Conservation (phyloP, 2,113 vertebrate genomes). For the Tapirus terrestris region DNA sequence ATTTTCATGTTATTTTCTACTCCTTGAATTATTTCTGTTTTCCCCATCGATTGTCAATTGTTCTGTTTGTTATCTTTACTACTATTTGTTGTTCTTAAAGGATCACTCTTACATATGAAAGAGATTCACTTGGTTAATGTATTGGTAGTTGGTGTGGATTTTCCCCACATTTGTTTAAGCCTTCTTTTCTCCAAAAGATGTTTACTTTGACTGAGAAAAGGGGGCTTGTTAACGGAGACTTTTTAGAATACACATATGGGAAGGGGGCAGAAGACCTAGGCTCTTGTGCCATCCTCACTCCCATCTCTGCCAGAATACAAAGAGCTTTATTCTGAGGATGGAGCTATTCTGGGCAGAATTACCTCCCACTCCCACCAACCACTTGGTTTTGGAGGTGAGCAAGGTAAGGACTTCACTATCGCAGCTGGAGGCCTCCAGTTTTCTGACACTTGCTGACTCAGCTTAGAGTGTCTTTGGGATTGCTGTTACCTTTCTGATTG, state of each 20-base stretch:
- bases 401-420: not conserved
- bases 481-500: not conserved
- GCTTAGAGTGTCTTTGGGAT: not conserved
- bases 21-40: not conserved
- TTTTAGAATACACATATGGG: not conserved
- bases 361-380: not conserved
- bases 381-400: not conserved
- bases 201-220: conserved; percentile 8
- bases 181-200: not conserved
- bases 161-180: not conserved
- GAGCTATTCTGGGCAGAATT: not conserved
- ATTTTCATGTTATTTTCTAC: not conserved
- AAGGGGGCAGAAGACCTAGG: not conserved
- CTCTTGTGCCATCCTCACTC: not conserved
- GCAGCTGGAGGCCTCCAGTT: not conserved
- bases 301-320: not conserved
- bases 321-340: not conserved
- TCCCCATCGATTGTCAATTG: not conserved
- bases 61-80: not conserved
- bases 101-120: not conserved
- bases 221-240: not conserved
- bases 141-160: not conserved
- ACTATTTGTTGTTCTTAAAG: not conserved
- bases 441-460: not conserved
- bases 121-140: conserved; percentile 12